phyloP scores from a whole-genome alignment of 2,888 invertebrate species.

The Neria commutata region DNA sequence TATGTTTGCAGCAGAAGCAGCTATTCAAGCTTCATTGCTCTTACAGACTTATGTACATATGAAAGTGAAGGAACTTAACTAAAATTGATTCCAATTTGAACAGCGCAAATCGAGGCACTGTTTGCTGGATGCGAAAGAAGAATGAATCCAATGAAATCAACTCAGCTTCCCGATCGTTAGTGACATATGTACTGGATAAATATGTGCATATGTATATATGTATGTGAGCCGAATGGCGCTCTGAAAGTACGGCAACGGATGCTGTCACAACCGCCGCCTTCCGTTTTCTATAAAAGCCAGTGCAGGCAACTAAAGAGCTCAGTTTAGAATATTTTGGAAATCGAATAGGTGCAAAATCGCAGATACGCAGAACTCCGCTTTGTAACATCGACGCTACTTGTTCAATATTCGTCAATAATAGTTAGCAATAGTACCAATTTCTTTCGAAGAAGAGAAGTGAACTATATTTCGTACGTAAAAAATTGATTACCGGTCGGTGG shows the following conservation, averaged over 20 bases:
- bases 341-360: neutral
- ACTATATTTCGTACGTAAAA: no score
- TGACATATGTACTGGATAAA: neutral
- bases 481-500: no score
- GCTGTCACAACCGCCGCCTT: neutral
- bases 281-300: constrained; percentile 28
- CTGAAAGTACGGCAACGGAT: neutral
- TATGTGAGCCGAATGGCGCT: no score
- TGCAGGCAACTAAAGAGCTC: constrained; percentile 18
- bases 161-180: neutral
- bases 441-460: no score
- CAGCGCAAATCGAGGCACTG: neutral
- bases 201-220: no score
- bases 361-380: neutral
- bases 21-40: no score
- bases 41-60: no score
- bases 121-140: neutral
- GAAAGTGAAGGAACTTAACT: neutral
- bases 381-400: neutral
- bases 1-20: no score
- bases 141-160: neutral
- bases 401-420: neutral
- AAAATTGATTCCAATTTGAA: neutral
- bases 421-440: neutral
- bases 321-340: constrained; percentile 26